These are phyloP conservation scores for Indicator indicator DNA, from an alignment of 2,113 vertebrate species.

Conservation along the genomic window DNA sequence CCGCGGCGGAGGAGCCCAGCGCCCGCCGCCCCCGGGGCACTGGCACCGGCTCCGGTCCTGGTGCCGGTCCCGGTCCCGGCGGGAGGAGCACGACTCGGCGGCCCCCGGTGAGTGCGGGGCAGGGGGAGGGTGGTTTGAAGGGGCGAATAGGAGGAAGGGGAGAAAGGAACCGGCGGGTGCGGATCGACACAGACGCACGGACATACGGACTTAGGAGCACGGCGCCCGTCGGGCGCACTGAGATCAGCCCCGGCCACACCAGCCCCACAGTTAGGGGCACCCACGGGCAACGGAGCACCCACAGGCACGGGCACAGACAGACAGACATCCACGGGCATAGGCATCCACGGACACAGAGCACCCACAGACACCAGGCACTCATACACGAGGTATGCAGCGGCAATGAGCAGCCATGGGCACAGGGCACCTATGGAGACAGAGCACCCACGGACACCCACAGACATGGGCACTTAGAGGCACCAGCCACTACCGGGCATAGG, in stretches of 20 bases:
- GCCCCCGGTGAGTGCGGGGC: background rate
- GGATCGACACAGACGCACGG: background rate
- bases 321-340: background rate
- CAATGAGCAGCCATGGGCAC: rapidly evolving
- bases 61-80: background rate
- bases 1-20: background rate
- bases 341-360: rapidly evolving
- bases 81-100: background rate
- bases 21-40: background rate
- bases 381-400: background rate
- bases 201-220: background rate
- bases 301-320: background rate
- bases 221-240: rapidly evolving
- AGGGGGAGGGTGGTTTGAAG: background rate
- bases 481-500: background rate
- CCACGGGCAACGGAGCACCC: background rate
- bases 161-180: background rate
- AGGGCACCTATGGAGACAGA: rapidly evolving
- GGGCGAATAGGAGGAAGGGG: background rate
- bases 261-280: no score
- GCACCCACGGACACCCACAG: background rate
- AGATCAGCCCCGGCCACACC: rapidly evolving
- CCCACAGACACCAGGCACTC: no score
- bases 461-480: background rate
- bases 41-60: background rate